Percentiles rank a stretch among this genome's conserved stretches.
phyloP scores from a whole-genome alignment of 2,888 invertebrate genomes.

The Luffia ferchaultella region DNA sequence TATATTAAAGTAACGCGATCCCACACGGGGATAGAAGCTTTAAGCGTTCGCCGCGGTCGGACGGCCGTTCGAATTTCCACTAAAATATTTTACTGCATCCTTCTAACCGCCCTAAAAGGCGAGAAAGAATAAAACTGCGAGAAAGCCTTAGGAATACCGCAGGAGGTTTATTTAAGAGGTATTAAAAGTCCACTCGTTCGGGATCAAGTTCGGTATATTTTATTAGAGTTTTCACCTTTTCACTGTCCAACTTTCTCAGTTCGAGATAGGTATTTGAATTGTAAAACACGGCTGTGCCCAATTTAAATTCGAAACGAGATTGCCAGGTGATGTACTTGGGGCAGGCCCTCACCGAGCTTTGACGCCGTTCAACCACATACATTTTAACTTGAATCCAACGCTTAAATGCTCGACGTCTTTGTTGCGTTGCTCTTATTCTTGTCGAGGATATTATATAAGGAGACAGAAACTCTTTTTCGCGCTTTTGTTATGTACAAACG shows the following conservation, averaged over 20 bases:
- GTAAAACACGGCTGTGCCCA: slow-evolving; percentile 27
- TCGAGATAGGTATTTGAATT: slow-evolving; percentile 29
- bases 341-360: neutral
- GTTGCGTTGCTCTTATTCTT: too few relatives aligned
- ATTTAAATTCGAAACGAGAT: slow-evolving; percentile 34
- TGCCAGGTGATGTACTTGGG: slow-evolving; percentile 10
- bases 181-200: slow-evolving; percentile 33
- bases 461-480: too few relatives aligned
- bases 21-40: too few relatives aligned
- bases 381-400: too few relatives aligned
- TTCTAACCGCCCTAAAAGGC: neutral
- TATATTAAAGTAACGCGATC: too few relatives aligned
- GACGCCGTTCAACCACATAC: too few relatives aligned
- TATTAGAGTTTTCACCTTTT: slow-evolving; percentile 35
- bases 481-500: too few relatives aligned
- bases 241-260: slow-evolving; percentile 25
- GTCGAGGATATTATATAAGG: too few relatives aligned
- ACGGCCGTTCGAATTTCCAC: neutral
- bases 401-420: too few relatives aligned
- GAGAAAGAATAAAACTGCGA: neutral
- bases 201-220: slow-evolving; percentile 30
- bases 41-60: neutral
- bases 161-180: slow-evolving; percentile 22
- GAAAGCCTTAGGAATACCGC: slow-evolving; percentile 10
- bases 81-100: neutral